phyloP scores from a whole-genome alignment of 1,140 invertebrate species.

The Drusus annulatus region DNA sequence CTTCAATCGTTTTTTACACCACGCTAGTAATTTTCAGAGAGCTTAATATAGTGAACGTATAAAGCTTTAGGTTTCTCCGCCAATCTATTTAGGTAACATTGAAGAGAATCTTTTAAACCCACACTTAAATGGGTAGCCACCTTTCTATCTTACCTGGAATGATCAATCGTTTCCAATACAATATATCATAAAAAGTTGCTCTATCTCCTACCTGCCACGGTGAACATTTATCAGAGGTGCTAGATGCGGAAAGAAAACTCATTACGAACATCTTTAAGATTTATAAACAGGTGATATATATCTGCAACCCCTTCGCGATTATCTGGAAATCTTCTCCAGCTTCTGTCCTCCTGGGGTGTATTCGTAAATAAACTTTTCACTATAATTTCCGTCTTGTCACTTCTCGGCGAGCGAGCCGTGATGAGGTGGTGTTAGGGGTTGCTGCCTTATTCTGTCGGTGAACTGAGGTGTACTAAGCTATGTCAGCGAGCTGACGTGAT shows the following conservation, averaged over 20 bases:
- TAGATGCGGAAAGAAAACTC: constrained; percentile 52
- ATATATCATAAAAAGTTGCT: constrained; percentile 35
- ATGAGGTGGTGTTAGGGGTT: constrained; percentile 10
- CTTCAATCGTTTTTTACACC: too few species aligned
- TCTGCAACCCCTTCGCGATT: constrained; percentile 32
- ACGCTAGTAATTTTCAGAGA: too few species aligned
- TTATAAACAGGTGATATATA: constrained; percentile 55
- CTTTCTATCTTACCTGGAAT: not conserved
- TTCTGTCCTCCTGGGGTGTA: constrained; percentile 41
- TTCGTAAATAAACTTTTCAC: constrained; percentile 59
- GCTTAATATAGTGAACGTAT: too few species aligned
- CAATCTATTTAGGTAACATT: too few species aligned
- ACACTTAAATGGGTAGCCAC: not conserved
- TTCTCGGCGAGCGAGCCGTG: constrained; percentile 44
- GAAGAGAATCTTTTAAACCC: too few species aligned
- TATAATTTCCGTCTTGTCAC: constrained; percentile 59
- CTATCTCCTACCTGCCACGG: constrained; percentile 32
- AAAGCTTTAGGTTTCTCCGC: too few species aligned
- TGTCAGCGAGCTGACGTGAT: too few species aligned
- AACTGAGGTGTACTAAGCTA: too few species aligned
- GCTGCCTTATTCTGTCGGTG: not conserved
- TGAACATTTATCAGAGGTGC: constrained; percentile 36
- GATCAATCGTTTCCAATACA: constrained; percentile 37
- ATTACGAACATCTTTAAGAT: constrained; percentile 53
- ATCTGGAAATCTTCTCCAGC: constrained; percentile 27